Evolutionary conservation across 2,888 invertebrate species (phyloP).

Genomic region (Drosophila differens): DNA sequence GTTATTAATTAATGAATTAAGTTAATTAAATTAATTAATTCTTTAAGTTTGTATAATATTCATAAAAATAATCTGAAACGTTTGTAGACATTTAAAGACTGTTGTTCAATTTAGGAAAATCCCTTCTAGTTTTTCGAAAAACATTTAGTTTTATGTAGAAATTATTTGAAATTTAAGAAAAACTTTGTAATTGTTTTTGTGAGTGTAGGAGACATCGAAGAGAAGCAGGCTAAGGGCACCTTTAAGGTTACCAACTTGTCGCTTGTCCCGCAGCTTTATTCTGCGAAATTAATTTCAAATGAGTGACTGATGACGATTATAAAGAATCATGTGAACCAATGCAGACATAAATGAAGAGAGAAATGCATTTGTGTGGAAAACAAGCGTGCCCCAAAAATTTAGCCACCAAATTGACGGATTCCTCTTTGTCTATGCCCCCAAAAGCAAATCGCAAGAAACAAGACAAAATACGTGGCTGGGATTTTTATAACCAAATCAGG

Average conservation of each 20-base stretch:
- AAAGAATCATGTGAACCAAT: conserved; percentile 29
- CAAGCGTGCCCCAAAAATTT: conserved; percentile 5
- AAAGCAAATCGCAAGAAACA: conserved; percentile 27
- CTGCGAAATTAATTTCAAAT: conserved; percentile 76
- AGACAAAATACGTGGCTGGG: conserved; percentile 67
- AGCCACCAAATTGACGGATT: conserved; percentile 6
- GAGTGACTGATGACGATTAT: conserved; percentile 64
- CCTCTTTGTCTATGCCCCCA: conserved; percentile 23
- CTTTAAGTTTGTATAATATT: too few relatives aligned
- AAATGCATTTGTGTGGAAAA: conserved; percentile 62
- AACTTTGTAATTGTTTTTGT: not conserved
- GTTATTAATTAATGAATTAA: too few relatives aligned
- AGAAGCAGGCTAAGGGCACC: not conserved
- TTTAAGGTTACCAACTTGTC: conserved; percentile 2
- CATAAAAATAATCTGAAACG: too few relatives aligned
- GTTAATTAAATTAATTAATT: too few relatives aligned
- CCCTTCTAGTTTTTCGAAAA: not conserved
- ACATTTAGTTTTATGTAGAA: not conserved
- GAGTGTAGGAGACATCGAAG: not conserved
- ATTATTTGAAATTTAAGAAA: not conserved
- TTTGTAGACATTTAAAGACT: not conserved
- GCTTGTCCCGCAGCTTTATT: conserved; percentile 46
- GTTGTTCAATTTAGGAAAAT: too few relatives aligned
- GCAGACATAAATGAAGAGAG: conserved; percentile 58
- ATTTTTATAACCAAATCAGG: conserved; percentile 81